Evolutionary conservation across 1,140 invertebrate genomes (phyloP).

Genomic region (Drosophila gunungcola): DNA sequence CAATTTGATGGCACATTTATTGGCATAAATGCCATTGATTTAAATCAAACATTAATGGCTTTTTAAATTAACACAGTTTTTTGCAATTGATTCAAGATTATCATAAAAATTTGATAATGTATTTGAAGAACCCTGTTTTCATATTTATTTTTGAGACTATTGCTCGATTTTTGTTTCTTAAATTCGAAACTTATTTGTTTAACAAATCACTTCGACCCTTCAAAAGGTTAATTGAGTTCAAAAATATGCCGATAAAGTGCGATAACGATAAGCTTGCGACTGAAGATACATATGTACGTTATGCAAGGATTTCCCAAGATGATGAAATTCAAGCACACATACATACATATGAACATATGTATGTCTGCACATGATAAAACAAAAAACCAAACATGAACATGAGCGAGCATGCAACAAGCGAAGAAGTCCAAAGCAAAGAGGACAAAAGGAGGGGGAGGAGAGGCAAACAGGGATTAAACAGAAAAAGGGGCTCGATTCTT

Average conservation of each 20-base stretch:
- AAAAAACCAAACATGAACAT: slow-evolving; percentile 54
- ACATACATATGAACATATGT: too few relatives aligned
- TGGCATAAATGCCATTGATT: not conserved
- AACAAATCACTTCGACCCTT: too few relatives aligned
- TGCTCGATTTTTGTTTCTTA: too few relatives aligned
- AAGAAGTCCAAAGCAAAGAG: slow-evolving; percentile 33
- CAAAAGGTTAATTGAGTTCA: slow-evolving; percentile 26
- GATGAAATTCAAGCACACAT: slow-evolving; percentile 63
- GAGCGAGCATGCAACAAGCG: slow-evolving; percentile 64
- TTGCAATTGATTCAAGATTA: slow-evolving; percentile 4
- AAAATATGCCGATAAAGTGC: slow-evolving; percentile 8
- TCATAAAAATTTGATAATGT: not conserved
- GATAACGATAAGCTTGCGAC: slow-evolving; percentile 19
- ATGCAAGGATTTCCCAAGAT: slow-evolving; percentile 65
- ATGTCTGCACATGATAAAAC: not conserved
- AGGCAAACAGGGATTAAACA: slow-evolving; percentile 20
- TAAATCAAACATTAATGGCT: slow-evolving; percentile 6
- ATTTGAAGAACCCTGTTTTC: too few relatives aligned
- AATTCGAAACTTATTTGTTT: too few relatives aligned
- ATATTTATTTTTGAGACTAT: too few relatives aligned
- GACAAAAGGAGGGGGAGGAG: not conserved
- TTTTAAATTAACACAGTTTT: slow-evolving; percentile 12
- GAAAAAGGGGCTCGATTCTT: slow-evolving; percentile 76
- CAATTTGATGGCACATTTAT: slow-evolving; percentile 26
- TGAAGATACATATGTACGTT: slow-evolving; percentile 27